Evolutionary conservation across 2,113 vertebrate genomes (phyloP).

Genomic region (Australoheros scitulus): DNA sequence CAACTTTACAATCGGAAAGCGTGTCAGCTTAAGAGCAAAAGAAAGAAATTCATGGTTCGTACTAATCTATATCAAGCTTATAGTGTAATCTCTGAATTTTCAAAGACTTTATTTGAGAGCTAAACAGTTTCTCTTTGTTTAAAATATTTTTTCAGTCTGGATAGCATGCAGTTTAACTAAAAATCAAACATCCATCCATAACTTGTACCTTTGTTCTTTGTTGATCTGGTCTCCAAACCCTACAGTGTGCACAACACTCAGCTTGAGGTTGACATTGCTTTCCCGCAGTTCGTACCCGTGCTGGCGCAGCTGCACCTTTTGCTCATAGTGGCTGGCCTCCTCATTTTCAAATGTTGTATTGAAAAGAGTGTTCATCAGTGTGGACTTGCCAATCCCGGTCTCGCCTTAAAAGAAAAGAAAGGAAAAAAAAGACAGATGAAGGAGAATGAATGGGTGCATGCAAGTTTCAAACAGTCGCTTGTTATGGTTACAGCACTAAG

Average conservation of each 20-base stretch:
- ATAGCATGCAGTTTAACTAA: not conserved
- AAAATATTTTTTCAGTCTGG: not conserved
- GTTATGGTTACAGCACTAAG: not conserved
- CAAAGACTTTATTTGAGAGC: not conserved
- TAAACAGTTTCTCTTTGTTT: not conserved
- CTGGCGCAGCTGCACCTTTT: slow-evolving; percentile 82
- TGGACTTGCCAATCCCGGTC: slow-evolving; percentile 97
- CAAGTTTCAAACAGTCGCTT: not conserved
- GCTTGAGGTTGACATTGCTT: slow-evolving; percentile 93
- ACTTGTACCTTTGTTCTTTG: slow-evolving; percentile 90
- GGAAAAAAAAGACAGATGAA: not conserved
- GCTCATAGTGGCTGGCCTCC: slow-evolving; percentile 90
- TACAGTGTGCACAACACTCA: slow-evolving; percentile 92
- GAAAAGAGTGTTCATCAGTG: slow-evolving; percentile 95
- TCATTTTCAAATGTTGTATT: slow-evolving; percentile 93
- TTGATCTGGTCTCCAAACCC: slow-evolving; percentile 98
- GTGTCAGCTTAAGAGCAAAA: slow-evolving; percentile 22
- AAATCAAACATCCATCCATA: not conserved
- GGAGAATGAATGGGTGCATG: not conserved
- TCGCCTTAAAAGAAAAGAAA: slow-evolving; percentile 81
- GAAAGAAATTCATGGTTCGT: not conserved
- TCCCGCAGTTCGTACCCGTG: slow-evolving; percentile 90
- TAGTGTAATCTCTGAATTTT: not conserved
- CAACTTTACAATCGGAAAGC: not conserved
- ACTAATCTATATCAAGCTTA: not conserved